phyloP scores from a whole-genome alignment of 2,113 vertebrate species.

The Campylorhamphus procurvoides region DNA sequence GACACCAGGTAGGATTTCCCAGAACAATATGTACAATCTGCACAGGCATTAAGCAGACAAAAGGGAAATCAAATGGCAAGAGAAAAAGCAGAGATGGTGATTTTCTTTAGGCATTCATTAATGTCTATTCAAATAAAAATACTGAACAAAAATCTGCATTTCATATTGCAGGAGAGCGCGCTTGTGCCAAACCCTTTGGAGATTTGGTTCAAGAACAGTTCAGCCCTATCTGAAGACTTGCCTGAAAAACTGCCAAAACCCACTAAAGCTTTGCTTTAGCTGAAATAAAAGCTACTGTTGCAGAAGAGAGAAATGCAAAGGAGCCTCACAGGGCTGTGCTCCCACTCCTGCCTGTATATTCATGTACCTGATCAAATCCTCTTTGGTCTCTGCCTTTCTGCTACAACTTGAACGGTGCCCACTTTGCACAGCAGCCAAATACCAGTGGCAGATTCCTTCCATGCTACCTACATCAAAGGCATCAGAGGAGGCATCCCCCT shows the following conservation, averaged over 20 bases:
- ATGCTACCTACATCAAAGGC: background rate
- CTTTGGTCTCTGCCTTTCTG: background rate
- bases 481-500: background rate
- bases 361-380: slow-evolving; percentile 25
- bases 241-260: slow-evolving; percentile 28
- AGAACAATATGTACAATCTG: background rate
- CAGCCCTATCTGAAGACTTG: slow-evolving; percentile 10
- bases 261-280: background rate
- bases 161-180: background rate
- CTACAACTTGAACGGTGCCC: background rate
- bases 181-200: background rate
- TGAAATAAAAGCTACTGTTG: background rate
- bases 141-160: slow-evolving; percentile 1
- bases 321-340: background rate
- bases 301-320: background rate
- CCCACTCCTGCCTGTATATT: background rate
- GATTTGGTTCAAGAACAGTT: slow-evolving; percentile 53
- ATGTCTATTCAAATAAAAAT: slow-evolving; percentile 35
- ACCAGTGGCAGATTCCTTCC: background rate
- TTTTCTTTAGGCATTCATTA: slow-evolving; percentile 47
- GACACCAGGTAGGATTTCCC: background rate
- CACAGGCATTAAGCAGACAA: background rate
- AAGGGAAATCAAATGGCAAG: slow-evolving; percentile 4
- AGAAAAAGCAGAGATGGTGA: background rate
- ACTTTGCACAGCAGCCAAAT: background rate